These are phyloP conservation scores for Caradrina kadenii DNA, from an alignment of 2,888 invertebrate species.

Conservation along the genomic window DNA sequence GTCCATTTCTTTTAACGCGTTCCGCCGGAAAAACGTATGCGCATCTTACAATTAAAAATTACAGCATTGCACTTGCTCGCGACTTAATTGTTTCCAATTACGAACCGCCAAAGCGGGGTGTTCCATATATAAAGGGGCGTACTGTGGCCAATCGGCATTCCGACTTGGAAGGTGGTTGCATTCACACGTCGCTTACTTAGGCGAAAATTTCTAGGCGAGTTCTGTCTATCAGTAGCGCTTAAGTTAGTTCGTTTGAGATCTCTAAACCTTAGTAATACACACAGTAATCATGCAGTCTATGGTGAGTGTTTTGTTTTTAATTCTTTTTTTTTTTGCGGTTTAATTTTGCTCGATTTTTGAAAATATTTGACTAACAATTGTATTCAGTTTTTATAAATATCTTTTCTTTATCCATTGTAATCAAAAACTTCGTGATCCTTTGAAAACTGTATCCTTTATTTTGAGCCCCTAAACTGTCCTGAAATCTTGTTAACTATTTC, in stretches of 20 bases:
- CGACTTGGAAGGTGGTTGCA: constrained; percentile 83
- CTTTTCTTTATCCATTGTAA: background rate
- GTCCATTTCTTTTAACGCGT: constrained; percentile 45
- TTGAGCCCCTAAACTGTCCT: too few relatives aligned
- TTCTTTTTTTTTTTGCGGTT: constrained; percentile 26
- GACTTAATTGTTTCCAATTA: constrained; percentile 89
- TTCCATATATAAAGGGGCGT: constrained; percentile 86
- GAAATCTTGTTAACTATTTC: background rate
- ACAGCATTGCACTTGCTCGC: constrained; percentile 86
- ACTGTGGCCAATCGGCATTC: constrained; percentile 83
- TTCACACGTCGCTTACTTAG: constrained; percentile 84
- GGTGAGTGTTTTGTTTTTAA: constrained; percentile 78
- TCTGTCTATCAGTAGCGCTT: constrained; percentile 88
- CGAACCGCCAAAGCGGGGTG: constrained; percentile 82
- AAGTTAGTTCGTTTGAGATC: constrained; percentile 90
- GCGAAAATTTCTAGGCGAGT: constrained; percentile 90
- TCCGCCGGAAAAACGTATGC: constrained; percentile 76
- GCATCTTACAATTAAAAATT: constrained; percentile 86
- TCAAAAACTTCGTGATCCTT: background rate
- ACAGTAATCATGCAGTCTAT: constrained; percentile 89
- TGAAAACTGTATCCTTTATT: too few relatives aligned
- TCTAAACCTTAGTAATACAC: constrained; percentile 81
- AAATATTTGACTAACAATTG: background rate
- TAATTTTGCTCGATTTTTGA: background rate
- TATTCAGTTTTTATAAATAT: background rate